phyloP scores from a whole-genome alignment of 2,113 vertebrate species.

The Hepsetus odoe region DNA sequence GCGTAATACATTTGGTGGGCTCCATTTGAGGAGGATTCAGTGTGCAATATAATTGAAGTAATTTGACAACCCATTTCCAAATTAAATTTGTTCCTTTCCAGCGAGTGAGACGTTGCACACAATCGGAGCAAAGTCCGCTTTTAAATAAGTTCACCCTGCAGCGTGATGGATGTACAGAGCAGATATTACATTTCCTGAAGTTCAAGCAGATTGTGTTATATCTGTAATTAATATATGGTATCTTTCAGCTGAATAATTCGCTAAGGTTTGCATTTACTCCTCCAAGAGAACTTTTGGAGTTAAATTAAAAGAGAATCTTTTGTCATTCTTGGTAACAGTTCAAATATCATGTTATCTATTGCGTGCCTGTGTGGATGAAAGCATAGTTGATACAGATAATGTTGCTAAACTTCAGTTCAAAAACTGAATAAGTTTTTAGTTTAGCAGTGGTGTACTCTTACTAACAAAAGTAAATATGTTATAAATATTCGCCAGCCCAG shows the following conservation, averaged over 20 bases:
- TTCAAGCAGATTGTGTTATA: constrained; percentile 18
- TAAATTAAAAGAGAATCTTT: constrained; percentile 1
- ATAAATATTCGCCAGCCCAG: too few species aligned
- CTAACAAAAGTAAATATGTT: too few species aligned
- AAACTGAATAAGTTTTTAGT: background rate
- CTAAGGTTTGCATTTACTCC: background rate
- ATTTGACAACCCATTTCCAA: constrained; percentile 52
- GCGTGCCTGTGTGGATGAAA: background rate
- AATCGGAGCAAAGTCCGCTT: constrained; percentile 8
- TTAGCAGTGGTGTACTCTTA: background rate
- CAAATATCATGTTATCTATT: constrained; percentile 25
- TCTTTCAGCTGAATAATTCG: constrained; percentile 27
- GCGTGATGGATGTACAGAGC: constrained; percentile 37
- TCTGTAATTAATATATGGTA: too few species aligned
- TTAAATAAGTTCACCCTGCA: constrained; percentile 34
- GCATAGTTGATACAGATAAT: background rate
- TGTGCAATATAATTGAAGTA: constrained; percentile 47
- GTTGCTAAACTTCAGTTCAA: background rate
- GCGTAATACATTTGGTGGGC: constrained; percentile 28
- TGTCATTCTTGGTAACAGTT: background rate
- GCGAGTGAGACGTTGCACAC: constrained; percentile 15
- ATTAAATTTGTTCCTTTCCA: constrained; percentile 48
- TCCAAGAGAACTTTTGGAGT: constrained; percentile 15
- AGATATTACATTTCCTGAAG: constrained; percentile 36
- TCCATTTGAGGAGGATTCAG: constrained; percentile 46